Base-by-base conservation (phyloP, 1,140 invertebrate species). In the Chrysomallon squamiferum region DNA sequence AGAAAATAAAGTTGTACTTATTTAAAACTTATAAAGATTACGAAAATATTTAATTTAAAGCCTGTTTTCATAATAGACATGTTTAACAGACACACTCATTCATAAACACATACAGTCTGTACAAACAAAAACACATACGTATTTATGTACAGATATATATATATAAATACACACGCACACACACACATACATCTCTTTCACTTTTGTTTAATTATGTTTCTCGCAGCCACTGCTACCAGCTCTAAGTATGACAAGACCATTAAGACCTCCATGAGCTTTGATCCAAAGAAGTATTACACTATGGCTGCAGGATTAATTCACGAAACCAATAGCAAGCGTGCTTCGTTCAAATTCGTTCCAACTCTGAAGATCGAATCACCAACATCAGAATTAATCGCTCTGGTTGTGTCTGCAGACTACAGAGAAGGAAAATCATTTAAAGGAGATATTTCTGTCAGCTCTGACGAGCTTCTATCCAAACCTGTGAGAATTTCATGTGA, bases 191-290 rank as follows among this genome's bases (percentile, higher is more conserved):
- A n/a, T n/a, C n/a, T n/a, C n/a, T n/a, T n/a, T n/a, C n/a, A n/a
- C n/a, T n/a, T n/a, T n/a, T n/a, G n/a, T n/a, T n/a, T n/a, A n/a
- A n/a, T n/a, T n/a, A n/a, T n/a, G n/a, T n/a, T n/a, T n/a, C n/a
- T n/a, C n/a, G n/a, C n/a, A n/a, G n/a, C n/a, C n/a, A n/a, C n/a
- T n/a, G n/a, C n/a, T n/a, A n/a, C n/a, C n/a, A n/a, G n/a, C n/a
- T n/a, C n/a, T n/a, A n/a, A n/a, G n/a, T n/a, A n/a, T n/a, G n/a
- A n/a, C n/a, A n/a, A n/a, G n/a, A n/a, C n/a, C n/a, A n/a, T n/a
- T n/a, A n/a, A n/a, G n/a, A 56, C 68, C 30, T 54, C 71, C 30
- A 64, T 67, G 9, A 73, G 76, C 69, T 72, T 59, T n/a, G 47
- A 72, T 25, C 62, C 49, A 18, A 33, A 58, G 41, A 71, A 73